Conservation (phyloP, 2,888 invertebrate genomes). For the Azorinus chamasolen region DNA sequence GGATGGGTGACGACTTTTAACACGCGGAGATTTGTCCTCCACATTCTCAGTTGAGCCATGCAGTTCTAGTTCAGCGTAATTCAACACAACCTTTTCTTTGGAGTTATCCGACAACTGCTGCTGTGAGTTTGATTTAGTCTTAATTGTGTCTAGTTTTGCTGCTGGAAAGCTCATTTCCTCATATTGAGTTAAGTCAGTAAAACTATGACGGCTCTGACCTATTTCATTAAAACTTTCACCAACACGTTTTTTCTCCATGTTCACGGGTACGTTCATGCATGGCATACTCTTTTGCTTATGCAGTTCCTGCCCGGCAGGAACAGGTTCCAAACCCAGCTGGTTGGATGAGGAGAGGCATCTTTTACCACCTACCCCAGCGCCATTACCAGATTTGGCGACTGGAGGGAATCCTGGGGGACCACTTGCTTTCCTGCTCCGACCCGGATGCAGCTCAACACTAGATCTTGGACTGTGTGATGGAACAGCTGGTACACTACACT, state of each 20-base stretch:
- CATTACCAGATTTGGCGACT: conserved; percentile 21
- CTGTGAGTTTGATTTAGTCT: conserved; percentile 50
- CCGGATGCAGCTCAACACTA: conserved; percentile 25
- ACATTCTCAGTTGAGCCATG: conserved; percentile 77
- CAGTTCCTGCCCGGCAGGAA: conserved; percentile 54
- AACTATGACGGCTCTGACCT: conserved; percentile 71
- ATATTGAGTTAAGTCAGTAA: conserved; percentile 74
- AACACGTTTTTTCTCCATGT: conserved; percentile 12
- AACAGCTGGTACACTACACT: conserved; percentile 43
- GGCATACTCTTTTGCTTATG: conserved; percentile 68
- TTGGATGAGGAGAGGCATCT: conserved; percentile 7
- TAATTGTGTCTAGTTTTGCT: conserved; percentile 40
- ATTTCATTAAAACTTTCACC: conserved; percentile 19
- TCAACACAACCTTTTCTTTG: conserved; percentile 81
- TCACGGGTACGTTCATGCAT: conserved; percentile 57
- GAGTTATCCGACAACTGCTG: conserved; percentile 44
- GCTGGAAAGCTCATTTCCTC: conserved; percentile 74
- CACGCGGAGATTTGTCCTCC: conserved; percentile 67
- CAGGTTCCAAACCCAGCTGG: conserved; percentile 10
- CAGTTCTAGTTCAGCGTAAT: conserved; percentile 85
- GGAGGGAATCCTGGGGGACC: conserved; percentile 37
- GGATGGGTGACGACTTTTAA: conserved; percentile 75
- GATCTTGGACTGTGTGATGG: conserved; percentile 31
- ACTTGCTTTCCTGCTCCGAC: conserved; percentile 50
- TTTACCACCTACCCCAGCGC: conserved; percentile 27